Base-by-base conservation (phyloP, 2,888 invertebrate genomes). In the Spisula subtruncata region DNA sequence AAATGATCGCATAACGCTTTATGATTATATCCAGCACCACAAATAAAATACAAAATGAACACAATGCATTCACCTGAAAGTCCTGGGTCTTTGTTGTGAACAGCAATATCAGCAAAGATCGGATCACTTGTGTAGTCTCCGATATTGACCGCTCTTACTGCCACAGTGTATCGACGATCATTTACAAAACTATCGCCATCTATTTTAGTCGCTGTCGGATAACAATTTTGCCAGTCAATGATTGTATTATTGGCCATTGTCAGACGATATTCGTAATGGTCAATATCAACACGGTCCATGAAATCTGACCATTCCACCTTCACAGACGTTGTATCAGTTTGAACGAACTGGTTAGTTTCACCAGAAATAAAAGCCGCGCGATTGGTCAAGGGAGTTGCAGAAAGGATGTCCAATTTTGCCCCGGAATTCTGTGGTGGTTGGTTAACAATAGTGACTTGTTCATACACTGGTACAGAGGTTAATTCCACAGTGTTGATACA, bases 401-500 rank as follows among this genome's bases (percentile, higher is more conserved):
- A 54, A 54, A 79, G n/a, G 4, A 51, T 4, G n/a, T 46, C 41
- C 12, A 88, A 35, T 4, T 18, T 35, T 54, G 88, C 88, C 8
- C 54, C 12, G 46, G 48, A 20, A 14, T n/a, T 75, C 25, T 79
- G 29, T 1, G 90, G 83, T 10, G 71, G 60, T 14, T 80, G 29
- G 16, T 16, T 12, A 10, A 82, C 60, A 12, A 90, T 79, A 25
- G 48, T 46, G 1, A 86, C 14, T 35, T 29, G 29, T 16, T 80
- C 25, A 12, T 84, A 71, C 20, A 83, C 32, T 32, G 35, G 29
- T 25, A 60, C 41, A 2, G 86, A 81, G n/a, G 48, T 5, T 0
- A 90, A 46, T 86, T 88, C 88, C n/a, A 90, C 75, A 16, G 81
- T 83, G 75, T 90, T 90, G 0, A 88, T 71, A 84, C 88, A 90